Conservation (phyloP, 2,113 vertebrate genomes). For the Protobothrops mucrosquamatus region DNA sequence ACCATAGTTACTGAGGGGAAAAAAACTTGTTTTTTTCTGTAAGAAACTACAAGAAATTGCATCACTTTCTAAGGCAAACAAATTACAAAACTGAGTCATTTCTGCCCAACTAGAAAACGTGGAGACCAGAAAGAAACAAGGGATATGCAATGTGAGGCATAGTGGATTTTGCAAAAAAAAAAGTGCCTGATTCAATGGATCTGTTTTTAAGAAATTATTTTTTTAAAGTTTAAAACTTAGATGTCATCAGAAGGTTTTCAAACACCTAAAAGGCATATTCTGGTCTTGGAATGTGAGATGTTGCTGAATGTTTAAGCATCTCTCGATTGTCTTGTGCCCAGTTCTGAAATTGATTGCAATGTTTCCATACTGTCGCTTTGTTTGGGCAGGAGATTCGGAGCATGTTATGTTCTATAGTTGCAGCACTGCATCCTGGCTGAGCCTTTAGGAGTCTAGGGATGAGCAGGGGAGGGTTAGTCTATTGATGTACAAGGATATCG, state of each 20-base stretch:
- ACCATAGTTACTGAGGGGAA: constrained; percentile 38
- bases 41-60: constrained; percentile 31
- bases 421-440: not conserved
- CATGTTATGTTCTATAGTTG: not conserved
- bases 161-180: not conserved
- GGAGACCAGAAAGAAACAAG: not conserved
- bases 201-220: not conserved
- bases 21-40: constrained; percentile 16
- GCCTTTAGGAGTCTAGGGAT: not conserved
- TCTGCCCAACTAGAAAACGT: not conserved
- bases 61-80: constrained; percentile 40
- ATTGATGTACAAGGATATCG: not conserved
- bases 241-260: not conserved
- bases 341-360: not conserved
- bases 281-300: not conserved
- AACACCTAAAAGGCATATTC: not conserved
- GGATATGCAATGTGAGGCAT: not conserved
- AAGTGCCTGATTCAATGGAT: not conserved
- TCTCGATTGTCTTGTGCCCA: not conserved
- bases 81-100: constrained; percentile 32
- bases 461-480: not conserved
- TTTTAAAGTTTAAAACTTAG: not conserved
- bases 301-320: not conserved
- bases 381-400: no score
- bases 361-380: not conserved